phyloP scores from a whole-genome alignment of 2,797 vertebrate species.

The Danio kyathit region DNA sequence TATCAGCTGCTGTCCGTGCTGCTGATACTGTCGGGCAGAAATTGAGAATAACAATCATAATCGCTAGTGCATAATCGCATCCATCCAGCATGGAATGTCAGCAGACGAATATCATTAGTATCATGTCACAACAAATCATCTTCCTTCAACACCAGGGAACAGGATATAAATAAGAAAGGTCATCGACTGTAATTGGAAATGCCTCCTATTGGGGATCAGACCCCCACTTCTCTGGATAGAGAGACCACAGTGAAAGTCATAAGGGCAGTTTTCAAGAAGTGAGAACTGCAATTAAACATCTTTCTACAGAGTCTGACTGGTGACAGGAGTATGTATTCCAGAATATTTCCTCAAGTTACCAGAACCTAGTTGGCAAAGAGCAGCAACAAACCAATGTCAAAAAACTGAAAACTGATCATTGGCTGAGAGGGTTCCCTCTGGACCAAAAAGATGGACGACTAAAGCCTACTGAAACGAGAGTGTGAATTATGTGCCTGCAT shows the following conservation, averaged over 20 bases:
- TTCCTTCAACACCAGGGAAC: constrained; percentile 66
- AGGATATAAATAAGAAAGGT: constrained; percentile 55
- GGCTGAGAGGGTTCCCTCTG: too few relatives aligned
- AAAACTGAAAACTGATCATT: too few relatives aligned
- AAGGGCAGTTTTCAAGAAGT: constrained; percentile 27
- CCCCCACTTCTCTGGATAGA: constrained; percentile 49
- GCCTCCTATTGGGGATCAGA: constrained; percentile 57
- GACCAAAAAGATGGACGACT: too few relatives aligned
- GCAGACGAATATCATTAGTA: constrained; percentile 73
- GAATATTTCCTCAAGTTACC: not conserved
- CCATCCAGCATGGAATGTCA: constrained; percentile 75
- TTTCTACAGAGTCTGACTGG: not conserved
- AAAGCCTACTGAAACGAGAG: too few relatives aligned
- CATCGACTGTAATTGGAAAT: constrained; percentile 67
- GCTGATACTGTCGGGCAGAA: constrained; percentile 73
- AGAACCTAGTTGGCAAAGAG: not conserved
- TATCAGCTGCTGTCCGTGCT: constrained; percentile 62
- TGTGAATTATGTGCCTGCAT: too few relatives aligned
- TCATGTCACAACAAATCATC: constrained; percentile 76
- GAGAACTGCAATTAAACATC: constrained; percentile 43
- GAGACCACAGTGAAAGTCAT: constrained; percentile 32
- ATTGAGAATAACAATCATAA: constrained; percentile 80
- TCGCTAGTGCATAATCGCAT: constrained; percentile 76
- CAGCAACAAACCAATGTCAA: not conserved
- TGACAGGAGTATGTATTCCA: not conserved